Evolutionary conservation across 2,113 vertebrate genomes (phyloP), one percentile per base, ranked within the genome.

Genomic region (Ciconia maguari): DNA sequence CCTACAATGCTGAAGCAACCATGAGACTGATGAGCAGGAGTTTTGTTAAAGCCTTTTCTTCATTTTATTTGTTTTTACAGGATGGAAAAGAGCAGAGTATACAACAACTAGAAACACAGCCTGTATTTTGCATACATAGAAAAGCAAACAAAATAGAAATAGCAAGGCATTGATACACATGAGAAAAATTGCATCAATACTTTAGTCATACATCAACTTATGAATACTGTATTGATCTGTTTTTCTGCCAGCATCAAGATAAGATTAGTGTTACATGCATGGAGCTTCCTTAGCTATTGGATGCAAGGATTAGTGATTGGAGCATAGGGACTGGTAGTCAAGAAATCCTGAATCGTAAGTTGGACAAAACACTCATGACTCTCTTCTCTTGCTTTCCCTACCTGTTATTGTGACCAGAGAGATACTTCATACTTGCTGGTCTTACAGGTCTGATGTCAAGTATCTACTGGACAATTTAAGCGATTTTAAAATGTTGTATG

Each of bases 151-250:
- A 62, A 92, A 34, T 29, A 89, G 62, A 83, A 90, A 74, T 74
- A 88, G 66, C 41, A 66, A 74, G 58, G 24, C 32, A n/a, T 49
- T 90, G 75, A 94, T 83, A 62, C 38, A 86, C 66, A 44, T 22
- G 49, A 83, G 79, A 90, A 86, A 90, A 86, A 90, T 48, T 52
- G 25, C 77, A 83, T 90, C 85, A 46, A 78, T 93, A 66, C 75
- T 88, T 95, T 51, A 93, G 84, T 87, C 66, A 69, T 92, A 74
- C 76, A 89, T 95, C 79, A 92, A 60, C 24, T 96, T 90, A 70
- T 77, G 90, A 90, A 87, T 90, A 62, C 41, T 51, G 29, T 77
- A 96, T 96, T 88, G 92, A 95, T 94, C 75, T 86, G 71, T 74
- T 94, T 96, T 93, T 78, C 90, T 86, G 80, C 49, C 36, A 86